phyloP scores from a whole-genome alignment of 2,797 vertebrate species.

The Pterois miles region DNA sequence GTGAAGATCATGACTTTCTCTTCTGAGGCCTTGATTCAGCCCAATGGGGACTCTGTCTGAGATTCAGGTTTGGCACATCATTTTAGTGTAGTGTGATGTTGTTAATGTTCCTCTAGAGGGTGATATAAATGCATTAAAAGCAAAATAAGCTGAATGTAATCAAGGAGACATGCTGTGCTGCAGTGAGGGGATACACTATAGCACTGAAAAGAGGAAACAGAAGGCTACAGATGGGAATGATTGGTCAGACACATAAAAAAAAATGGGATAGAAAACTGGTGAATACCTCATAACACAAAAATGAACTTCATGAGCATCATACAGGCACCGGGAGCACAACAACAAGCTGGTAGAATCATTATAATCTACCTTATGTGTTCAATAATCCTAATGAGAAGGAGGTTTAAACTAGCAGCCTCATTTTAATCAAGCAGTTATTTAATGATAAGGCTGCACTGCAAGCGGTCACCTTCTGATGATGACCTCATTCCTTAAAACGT shows the following conservation, averaged over 20 bases:
- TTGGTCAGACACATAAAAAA: not conserved
- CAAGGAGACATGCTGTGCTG: not conserved
- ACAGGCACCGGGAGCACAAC: not conserved
- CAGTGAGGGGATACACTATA: not conserved
- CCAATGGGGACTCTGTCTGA: too few relatives aligned
- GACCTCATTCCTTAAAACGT: slow-evolving; percentile 42
- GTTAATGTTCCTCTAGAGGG: slow-evolving; percentile 67
- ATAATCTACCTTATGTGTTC: not conserved
- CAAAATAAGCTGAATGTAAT: not conserved
- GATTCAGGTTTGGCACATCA: too few relatives aligned
- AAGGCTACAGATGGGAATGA: not conserved
- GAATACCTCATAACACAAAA: not conserved
- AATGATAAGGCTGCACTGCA: not conserved
- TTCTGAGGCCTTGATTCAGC: not conserved
- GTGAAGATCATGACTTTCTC: not conserved
- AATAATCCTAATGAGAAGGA: not conserved
- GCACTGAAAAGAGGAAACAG: not conserved
- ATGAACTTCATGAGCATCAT: not conserved
- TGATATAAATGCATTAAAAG: slow-evolving; percentile 38
- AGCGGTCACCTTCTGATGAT: slow-evolving; percentile 46
- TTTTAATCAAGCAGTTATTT: slow-evolving; percentile 22
- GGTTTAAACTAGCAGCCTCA: not conserved
- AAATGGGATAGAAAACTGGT: not conserved
- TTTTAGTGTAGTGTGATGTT: too few relatives aligned
- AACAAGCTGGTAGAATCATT: not conserved